Evolutionary conservation across 2,888 invertebrate genomes (phyloP).

Genomic region (Cheilosia impressa): DNA sequence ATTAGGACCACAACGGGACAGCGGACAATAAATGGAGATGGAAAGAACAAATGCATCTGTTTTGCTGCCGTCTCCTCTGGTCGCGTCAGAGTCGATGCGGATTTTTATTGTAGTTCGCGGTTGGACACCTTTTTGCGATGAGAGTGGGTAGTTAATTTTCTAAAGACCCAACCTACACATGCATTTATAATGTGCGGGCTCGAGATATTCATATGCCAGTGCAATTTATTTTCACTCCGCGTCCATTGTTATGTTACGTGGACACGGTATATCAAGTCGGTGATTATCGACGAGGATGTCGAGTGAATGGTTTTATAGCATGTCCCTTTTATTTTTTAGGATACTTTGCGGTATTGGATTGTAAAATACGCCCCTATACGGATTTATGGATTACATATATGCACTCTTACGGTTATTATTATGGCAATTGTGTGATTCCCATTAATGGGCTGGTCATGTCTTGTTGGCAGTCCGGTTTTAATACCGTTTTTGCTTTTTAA

Average conservation of each 20-base stretch:
- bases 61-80: conserved; percentile 17
- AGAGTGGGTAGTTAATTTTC: conserved; percentile 71
- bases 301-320: conserved; percentile 30
- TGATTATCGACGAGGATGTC: conserved; percentile 43
- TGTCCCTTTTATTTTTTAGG: conserved; percentile 45
- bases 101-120: conserved; percentile 71
- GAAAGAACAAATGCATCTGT: conserved; percentile 46
- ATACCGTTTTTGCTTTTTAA: too few relatives aligned
- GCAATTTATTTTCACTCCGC: conserved; percentile 58
- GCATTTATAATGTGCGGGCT: conserved; percentile 27
- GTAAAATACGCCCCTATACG: conserved; percentile 65
- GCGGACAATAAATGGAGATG: conserved; percentile 24
- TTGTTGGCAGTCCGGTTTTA: conserved; percentile 25
- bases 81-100: conserved; percentile 24
- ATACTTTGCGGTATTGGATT: conserved; percentile 59
- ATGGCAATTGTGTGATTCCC: conserved; percentile 67
- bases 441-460: conserved; percentile 43
- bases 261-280: conserved; percentile 10
- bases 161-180: conserved; percentile 13
- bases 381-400: conserved; percentile 45
- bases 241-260: conserved; percentile 31
- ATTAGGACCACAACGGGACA: conserved; percentile 71
- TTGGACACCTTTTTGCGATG: conserved; percentile 69
- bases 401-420: conserved; percentile 57
- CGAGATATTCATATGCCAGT: conserved; percentile 25